Evolutionary conservation across 2,888 invertebrate species (phyloP), one percentile per base, ranked within the genome.

Genomic region (Eilema caniola): DNA sequence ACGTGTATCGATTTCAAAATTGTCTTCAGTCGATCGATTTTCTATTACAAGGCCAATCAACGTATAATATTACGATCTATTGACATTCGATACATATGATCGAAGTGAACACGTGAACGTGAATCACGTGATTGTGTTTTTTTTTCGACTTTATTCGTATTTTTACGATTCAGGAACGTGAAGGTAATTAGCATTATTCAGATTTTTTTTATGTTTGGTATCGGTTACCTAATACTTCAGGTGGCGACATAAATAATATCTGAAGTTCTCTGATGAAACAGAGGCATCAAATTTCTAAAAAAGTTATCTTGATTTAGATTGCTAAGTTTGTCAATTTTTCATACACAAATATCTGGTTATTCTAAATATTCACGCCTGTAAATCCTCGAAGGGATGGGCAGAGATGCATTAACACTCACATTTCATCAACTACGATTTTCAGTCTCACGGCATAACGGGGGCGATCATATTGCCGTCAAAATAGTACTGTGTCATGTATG

Each of bases 1-100:
- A 41, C 14, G 24, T 24, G 24, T 25, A 64, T 60, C 59, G 14
- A 60, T 59, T n/a, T 23, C 31, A 33, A 57, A 23, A 41, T 66
- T 25, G 59, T 37, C 59, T 66, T 60, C 11, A 25, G 56, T 25
- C 25, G n/a, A 60, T 59, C 31, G 59, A 66, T 66, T 66, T 57
- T 56, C 66, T 59, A 59, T 59, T 66, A 41, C 41, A 66, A 60
- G 59, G 41, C n/a, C 66, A 28, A 60, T 59, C 33, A 8, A 24
- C 14, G 12, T 66, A 66, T 10, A 60, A 60, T 25, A 20, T 59
- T 25, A 60, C n/a, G 37, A 41, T 66, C 16, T 41, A 41, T 66
- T 41, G 66, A 41, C 41, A 66, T 66, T 66, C 41, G 59, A 66
- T 37, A 66, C 66, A 60, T 66, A 41, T 60, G 7, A 41, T 41